Evolutionary conservation across 2,113 vertebrate genomes (phyloP).

Genomic region (Monopterus albus): DNA sequence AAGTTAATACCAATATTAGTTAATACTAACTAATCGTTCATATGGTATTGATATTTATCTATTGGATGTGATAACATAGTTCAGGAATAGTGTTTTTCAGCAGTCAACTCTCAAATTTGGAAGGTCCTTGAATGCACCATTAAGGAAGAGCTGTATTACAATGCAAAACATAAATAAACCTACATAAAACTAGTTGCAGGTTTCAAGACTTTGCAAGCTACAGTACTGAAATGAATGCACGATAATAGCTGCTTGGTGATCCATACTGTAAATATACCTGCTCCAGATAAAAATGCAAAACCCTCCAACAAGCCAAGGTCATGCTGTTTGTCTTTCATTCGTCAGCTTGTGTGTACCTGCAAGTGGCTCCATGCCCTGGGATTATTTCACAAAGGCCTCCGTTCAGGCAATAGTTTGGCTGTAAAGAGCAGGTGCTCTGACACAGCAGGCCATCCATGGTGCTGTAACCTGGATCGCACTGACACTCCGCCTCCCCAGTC

Average conservation of each 20-base stretch:
- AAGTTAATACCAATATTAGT: no score
- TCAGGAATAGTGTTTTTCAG: no score
- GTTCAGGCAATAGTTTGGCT: constrained; percentile 84
- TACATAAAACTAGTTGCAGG: no score
- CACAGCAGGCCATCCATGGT: constrained; percentile 81
- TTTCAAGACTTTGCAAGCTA: not conserved
- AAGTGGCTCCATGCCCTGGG: constrained; percentile 84
- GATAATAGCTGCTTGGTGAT: no score
- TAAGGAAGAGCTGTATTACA: no score
- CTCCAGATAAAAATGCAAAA: no score
- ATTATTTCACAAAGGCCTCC: constrained; percentile 85
- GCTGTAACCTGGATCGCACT: constrained; percentile 85
- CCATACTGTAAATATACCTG: no score
- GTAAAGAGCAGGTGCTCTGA: constrained; percentile 82
- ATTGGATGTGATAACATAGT: no score
- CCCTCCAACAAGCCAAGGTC: not conserved
- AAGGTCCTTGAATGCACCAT: not conserved
- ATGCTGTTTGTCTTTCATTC: not conserved
- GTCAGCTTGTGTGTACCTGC: constrained; percentile 83
- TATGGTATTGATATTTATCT: no score
- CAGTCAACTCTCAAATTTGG: not conserved
- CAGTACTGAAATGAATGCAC: not conserved
- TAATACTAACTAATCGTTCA: no score
- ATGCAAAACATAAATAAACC: no score
- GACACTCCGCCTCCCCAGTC: constrained; percentile 87